Evolutionary conservation across 2,888 invertebrate species (phyloP), one percentile per base, ranked within the genome.

Genomic region (Drosophila niveifrons): DNA sequence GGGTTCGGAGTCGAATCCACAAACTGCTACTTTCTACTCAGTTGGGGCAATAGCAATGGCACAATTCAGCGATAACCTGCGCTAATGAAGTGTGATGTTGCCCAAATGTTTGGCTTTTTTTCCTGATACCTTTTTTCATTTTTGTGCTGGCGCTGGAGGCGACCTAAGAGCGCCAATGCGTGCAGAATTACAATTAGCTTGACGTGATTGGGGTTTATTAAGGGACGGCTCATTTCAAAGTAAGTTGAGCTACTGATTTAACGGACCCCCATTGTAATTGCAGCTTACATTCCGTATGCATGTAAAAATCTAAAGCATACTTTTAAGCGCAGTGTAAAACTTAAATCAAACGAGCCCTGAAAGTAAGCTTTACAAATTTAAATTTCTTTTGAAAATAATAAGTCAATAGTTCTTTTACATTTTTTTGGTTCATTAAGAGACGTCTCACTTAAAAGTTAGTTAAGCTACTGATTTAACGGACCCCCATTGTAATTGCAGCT

Each of bases 81-180:
- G 83, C 82, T 86, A 86, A 83, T 83, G 82, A 83, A 83, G 86
- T 83, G 86, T 80, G 83, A 82, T 80, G 83, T 75, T 75, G 53
- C 72, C 80, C 82, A 69, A 82, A 82, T 73, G 70, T 64, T 62
- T 62, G 44, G 52, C 18, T 47, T 56, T 28, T 15, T 55, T 67
- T 68, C 44, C 39, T 61, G 64, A 68, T 64, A 78, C 67, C 44
- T 63, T 82, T 70, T 62, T 39, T 18, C 6, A 18, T 82, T 71
- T 66, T 43, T 29, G 3, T 17, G 9, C 7, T 34, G 15, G 11
- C 1, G 1, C n/a, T 43, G 29, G n/a, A 36, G 15, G 7, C 7
- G 34, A 18, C 18, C 55, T 18, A 41, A 51, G 48, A 44, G 62
- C 64, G 55, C 11, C 58, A 75, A 78, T 77, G 78, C 75, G 67